Conservation (phyloP, 2,113 vertebrate genomes). For the Pristiophorus japonicus region DNA sequence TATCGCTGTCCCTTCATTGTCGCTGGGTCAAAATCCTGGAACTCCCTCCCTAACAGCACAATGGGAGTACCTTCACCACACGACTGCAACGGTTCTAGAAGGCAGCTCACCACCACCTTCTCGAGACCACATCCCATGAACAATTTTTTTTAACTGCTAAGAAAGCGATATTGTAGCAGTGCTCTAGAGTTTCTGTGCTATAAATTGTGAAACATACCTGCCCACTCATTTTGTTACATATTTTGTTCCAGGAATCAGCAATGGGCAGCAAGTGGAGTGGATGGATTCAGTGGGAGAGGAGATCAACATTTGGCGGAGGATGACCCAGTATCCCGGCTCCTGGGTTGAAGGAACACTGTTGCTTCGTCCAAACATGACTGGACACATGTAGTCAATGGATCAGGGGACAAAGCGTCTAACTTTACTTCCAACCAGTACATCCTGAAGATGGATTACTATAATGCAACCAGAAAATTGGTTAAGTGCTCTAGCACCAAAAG, state of each 20-base stretch:
- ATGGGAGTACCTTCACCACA: too few species aligned
- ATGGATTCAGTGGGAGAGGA: conserved; percentile 86
- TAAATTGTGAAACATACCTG: neutral
- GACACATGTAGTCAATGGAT: neutral
- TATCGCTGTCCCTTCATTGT: too few species aligned
- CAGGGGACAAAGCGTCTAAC: neutral
- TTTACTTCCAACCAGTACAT: neutral
- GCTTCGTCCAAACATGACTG: conserved; percentile 77
- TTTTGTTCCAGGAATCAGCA: conserved; percentile 60
- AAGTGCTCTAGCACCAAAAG: neutral
- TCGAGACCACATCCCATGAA: too few species aligned
- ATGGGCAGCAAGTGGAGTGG: conserved; percentile 70
- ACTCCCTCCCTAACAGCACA: too few species aligned
- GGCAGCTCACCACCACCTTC: too few species aligned
- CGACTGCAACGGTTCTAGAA: too few species aligned
- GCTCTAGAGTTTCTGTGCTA: neutral
- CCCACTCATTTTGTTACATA: neutral
- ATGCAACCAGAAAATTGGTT: neutral
- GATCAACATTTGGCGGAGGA: conserved; percentile 86
- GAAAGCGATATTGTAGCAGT: neutral
- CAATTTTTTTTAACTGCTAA: neutral
- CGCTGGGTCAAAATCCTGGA: too few species aligned
- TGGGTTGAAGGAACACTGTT: conserved; percentile 91
- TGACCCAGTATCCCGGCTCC: conserved; percentile 87
- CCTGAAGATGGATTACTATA: neutral